Percentiles rank a stretch among this genome's conserved stretches.
These are phyloP conservation scores for Sipha maydis DNA, from an alignment of 2,888 invertebrate genomes.

Conservation along the genomic window DNA sequence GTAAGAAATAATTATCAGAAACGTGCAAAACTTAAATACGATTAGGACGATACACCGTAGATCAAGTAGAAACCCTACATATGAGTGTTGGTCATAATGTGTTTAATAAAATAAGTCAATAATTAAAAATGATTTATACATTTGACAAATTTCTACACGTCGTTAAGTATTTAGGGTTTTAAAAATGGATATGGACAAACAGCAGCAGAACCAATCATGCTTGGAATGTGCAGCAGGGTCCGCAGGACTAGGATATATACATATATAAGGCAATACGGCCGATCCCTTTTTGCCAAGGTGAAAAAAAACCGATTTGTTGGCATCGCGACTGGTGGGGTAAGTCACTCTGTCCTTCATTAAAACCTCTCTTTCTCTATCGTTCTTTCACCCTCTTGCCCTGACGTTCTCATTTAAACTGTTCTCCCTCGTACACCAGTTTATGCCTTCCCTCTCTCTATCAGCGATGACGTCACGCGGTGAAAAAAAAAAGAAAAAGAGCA, in stretches of 20 bases:
- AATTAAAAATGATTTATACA: too few relatives aligned
- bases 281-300: slow-evolving; percentile 3
- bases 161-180: neutral
- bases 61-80: too few relatives aligned
- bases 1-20: neutral
- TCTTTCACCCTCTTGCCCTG: neutral
- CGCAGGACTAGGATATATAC: neutral
- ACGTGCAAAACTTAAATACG: neutral
- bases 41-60: too few relatives aligned
- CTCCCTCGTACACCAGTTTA: too few relatives aligned
- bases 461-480: slow-evolving; percentile 12
- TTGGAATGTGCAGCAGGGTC: neutral
- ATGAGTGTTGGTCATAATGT: too few relatives aligned
- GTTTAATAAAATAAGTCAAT: too few relatives aligned
- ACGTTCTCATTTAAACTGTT: neutral
- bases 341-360: neutral
- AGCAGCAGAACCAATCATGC: neutral
- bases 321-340: neutral
- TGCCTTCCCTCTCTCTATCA: too few relatives aligned
- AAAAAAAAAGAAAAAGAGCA: slow-evolving; percentile 1
- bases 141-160: too few relatives aligned
- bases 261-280: neutral
- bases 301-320: slow-evolving; percentile 16
- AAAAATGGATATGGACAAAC: neutral
- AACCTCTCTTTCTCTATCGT: neutral